A percentile compares a stretch with the other conserved stretches of the same genome.
phyloP scores from a whole-genome alignment of 2,113 vertebrate species.

The Oryzias javanicus region DNA sequence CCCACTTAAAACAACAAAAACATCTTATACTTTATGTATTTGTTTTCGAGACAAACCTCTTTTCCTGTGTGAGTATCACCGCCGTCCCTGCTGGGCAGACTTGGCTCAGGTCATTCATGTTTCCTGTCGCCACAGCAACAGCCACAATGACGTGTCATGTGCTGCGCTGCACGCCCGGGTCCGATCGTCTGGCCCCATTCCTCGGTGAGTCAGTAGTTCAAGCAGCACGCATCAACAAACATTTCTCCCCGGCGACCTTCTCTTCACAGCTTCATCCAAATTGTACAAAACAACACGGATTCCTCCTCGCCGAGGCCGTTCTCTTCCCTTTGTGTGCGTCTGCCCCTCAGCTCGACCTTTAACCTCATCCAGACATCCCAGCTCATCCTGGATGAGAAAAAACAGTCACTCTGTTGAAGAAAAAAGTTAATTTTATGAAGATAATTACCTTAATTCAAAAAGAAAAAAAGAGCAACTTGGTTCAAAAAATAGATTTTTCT shows the following conservation, averaged over 20 bases:
- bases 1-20: too few species aligned
- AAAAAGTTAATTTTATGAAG: too few species aligned
- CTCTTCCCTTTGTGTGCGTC: slow-evolving; percentile 16
- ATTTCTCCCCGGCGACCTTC: slow-evolving; percentile 50
- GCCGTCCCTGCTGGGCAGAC: slow-evolving; percentile 19
- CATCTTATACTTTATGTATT: too few species aligned
- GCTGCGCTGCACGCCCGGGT: slow-evolving; percentile 19
- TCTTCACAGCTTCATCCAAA: slow-evolving; percentile 55
- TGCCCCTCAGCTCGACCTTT: slow-evolving; percentile 22
- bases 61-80: neutral
- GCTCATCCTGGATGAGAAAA: slow-evolving; percentile 31
- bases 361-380: slow-evolving; percentile 11
- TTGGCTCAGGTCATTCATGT: slow-evolving; percentile 37
- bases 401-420: too few species aligned
- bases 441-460: too few species aligned
- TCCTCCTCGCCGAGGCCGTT: neutral
- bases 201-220: slow-evolving; percentile 50
- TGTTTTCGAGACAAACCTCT: neutral
- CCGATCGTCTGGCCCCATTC: slow-evolving; percentile 10
- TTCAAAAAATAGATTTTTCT: slow-evolving; percentile 5
- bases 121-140: slow-evolving; percentile 62
- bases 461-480: too few species aligned
- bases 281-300: slow-evolving; percentile 50
- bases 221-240: slow-evolving; percentile 47
- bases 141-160: slow-evolving; percentile 33